phyloP scores from a whole-genome alignment of 2,797 vertebrate species.

The Rachycentron canadum region DNA sequence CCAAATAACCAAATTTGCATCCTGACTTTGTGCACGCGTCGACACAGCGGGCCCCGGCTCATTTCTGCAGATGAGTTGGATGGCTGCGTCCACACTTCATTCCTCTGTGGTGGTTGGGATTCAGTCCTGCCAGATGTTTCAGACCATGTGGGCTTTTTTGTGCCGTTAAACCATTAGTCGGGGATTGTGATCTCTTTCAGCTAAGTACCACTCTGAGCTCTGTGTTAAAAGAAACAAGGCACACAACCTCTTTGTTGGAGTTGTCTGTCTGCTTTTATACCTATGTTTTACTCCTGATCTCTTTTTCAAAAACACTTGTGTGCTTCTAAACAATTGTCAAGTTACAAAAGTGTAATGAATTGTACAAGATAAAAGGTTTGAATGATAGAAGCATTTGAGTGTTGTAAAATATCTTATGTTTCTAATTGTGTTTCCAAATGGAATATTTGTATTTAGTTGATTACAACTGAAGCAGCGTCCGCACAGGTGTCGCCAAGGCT shows the following conservation, averaged over 20 bases:
- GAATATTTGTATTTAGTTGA: conserved; percentile 42
- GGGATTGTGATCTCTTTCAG: conserved; percentile 56
- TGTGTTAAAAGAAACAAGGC: conserved; percentile 54
- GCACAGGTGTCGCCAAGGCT: conserved; percentile 7
- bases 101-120: conserved; percentile 9
- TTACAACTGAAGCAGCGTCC: conserved; percentile 17
- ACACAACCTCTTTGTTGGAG: conserved; percentile 33
- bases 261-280: conserved; percentile 1
- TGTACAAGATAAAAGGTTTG: conserved; percentile 14
- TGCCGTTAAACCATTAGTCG: conserved; percentile 59
- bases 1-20: conserved; percentile 26
- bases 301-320: conserved; percentile 34
- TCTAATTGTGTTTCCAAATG: conserved; percentile 25
- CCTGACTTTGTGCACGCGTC: conserved; percentile 25
- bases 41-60: conserved; percentile 17
- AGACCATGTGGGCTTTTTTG: conserved; percentile 28
- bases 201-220: conserved; percentile 58
- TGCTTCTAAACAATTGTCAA: conserved; percentile 36
- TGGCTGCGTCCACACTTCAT: conserved; percentile 19
- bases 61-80: conserved; percentile 24
- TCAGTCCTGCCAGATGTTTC: conserved; percentile 33
- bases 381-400: too few species aligned
- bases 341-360: conserved; percentile 30
- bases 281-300: neutral
- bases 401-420: neutral